Evolutionary conservation across 2,113 vertebrate genomes (phyloP).

Genomic region (Euleptes europaea): DNA sequence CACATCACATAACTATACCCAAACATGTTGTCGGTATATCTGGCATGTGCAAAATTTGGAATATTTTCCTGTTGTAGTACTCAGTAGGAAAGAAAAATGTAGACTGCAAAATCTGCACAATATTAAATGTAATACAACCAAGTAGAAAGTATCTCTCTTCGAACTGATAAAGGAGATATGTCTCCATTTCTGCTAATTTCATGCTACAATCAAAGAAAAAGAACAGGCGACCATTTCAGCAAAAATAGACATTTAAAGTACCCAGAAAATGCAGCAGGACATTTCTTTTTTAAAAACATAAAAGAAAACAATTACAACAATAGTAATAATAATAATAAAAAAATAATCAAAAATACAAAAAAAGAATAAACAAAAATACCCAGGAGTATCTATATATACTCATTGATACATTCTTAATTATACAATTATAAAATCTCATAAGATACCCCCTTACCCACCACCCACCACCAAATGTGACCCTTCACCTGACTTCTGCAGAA

Average conservation of each 20-base stretch:
- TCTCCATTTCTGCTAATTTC: background rate
- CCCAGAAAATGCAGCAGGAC: background rate
- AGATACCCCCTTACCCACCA: no score
- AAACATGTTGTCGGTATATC: background rate
- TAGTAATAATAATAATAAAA: no score
- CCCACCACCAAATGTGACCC: no score
- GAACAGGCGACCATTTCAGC: background rate
- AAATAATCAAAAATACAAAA: no score
- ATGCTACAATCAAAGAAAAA: background rate
- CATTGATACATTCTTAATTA: no score
- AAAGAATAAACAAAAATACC: no score
- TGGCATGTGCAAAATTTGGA: background rate
- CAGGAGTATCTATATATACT: no score
- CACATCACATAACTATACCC: background rate
- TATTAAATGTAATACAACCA: background rate
- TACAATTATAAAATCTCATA: no score
- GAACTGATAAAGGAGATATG: background rate
- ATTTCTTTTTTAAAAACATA: no score
- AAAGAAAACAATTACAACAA: no score
- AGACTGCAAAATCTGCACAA: background rate
- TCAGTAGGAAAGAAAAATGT: background rate
- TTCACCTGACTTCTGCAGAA: no score
- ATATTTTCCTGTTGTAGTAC: background rate
- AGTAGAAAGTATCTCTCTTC: background rate
- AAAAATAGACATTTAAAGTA: background rate